Base-by-base conservation (phyloP, 2,888 invertebrate species). In the Xylocampa areola region DNA sequence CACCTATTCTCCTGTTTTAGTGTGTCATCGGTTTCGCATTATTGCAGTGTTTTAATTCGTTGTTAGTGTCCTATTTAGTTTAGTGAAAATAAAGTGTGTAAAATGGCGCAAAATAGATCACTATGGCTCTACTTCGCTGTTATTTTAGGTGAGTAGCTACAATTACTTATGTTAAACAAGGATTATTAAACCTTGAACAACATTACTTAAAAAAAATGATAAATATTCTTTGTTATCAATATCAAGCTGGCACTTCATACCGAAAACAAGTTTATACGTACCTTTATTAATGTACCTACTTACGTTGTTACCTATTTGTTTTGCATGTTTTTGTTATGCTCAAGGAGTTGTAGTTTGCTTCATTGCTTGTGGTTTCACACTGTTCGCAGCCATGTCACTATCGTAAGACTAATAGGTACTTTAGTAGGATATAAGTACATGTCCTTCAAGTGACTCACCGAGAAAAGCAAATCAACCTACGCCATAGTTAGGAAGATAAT, bases 121-220 rank as follows among this genome's bases (percentile, higher is more conserved):
- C 62, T 91, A 23, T 86, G 89, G 81, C 94, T 94, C 77, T 95
- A 94, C 75, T 85, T 95, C n/a, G 91, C 94, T 32, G 86, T 94
- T 51, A 80, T 94, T 73, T 85, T 95, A 59, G 94, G 95, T 95
- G 79, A 87, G 93, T 90, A n/a, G n/a, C n/a, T n/a, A 39, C 7
- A 7, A 39, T 40, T 0, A 33, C 33, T 54, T 41, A 0, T 17
- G 5, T n/a, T 33, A 17, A 63, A 30, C 10, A 21, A 14, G 1
- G 1, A n/a, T n/a, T n/a, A n/a, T n/a, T n/a, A n/a, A n/a, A n/a
- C n/a, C n/a, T n/a, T n/a, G n/a, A n/a, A n/a, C n/a, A n/a, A n/a
- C n/a, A n/a, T n/a, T n/a, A n/a, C n/a, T n/a, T n/a, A 14, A 30
- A 40, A 57, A 48, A 27, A 64, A 32, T 1, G 14, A 2, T 7